Percentiles rank a stretch among this genome's conserved stretches.
These are phyloP conservation scores for Lagopus muta DNA, from an alignment of 2,113 vertebrate species.

Conservation along the genomic window DNA sequence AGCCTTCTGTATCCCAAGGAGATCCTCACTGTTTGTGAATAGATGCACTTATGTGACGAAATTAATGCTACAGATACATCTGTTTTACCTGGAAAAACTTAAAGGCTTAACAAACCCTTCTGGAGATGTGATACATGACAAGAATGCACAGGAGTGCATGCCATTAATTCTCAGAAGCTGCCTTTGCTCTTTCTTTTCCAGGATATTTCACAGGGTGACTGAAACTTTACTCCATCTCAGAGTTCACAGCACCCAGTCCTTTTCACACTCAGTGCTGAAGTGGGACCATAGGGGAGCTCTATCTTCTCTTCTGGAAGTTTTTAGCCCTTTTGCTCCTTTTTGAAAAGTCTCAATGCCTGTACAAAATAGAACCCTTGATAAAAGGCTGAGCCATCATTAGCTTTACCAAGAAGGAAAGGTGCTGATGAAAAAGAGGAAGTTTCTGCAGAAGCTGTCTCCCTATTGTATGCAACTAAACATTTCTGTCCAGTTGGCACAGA, in stretches of 20 bases:
- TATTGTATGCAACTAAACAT: neutral
- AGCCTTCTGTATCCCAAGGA: neutral
- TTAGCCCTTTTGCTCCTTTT: neutral
- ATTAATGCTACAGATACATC: neutral
- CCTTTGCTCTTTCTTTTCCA: neutral
- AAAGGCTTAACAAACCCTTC: neutral
- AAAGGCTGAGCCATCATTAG: neutral
- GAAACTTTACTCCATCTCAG: neutral
- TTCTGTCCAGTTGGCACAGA: neutral
- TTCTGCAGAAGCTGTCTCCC: neutral
- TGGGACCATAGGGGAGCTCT: neutral
- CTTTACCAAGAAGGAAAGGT: neutral
- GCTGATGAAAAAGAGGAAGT: neutral
- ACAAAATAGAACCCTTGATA: neutral
- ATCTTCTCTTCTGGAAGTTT: neutral
- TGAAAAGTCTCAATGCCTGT: neutral
- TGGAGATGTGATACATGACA: neutral
- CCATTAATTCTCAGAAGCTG: neutral
- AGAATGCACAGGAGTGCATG: neutral
- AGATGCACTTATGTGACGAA: neutral
- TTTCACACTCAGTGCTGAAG: neutral
- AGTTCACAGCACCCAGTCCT: neutral
- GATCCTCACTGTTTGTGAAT: neutral
- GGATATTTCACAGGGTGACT: neutral
- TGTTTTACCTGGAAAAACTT: neutral